phyloP scores from a whole-genome alignment of 2,888 invertebrate genomes.

The Drosophila atripex region DNA sequence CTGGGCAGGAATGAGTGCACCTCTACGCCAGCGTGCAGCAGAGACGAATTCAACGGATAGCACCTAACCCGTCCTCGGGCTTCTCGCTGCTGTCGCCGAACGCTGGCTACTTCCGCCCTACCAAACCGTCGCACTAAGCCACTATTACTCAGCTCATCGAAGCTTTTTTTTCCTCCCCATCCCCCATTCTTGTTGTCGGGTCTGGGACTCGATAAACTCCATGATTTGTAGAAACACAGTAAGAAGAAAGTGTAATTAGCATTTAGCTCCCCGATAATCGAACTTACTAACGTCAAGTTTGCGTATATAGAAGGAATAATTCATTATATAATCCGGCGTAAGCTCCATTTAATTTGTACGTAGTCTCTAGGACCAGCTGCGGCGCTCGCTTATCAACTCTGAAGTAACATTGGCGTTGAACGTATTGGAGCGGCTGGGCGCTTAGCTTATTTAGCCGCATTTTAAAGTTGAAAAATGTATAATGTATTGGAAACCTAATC shows the following conservation, averaged over 20 bases:
- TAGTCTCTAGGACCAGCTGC: slow-evolving; percentile 44
- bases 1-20: slow-evolving; percentile 74
- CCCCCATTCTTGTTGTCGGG: slow-evolving; percentile 15
- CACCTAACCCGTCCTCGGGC: slow-evolving; percentile 34
- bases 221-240: slow-evolving; percentile 36
- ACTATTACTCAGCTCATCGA: slow-evolving; percentile 33
- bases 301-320: slow-evolving; percentile 29
- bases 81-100: slow-evolving; percentile 64
- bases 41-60: slow-evolving; percentile 31
- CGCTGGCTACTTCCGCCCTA: slow-evolving; percentile 70
- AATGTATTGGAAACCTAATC: slow-evolving; percentile 69
- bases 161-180: slow-evolving; percentile 29
- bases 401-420: slow-evolving; percentile 12
- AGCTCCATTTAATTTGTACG: slow-evolving; percentile 35
- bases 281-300: slow-evolving; percentile 51
- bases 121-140: slow-evolving; percentile 33
- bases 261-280: slow-evolving; percentile 59
- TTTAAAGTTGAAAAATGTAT: slow-evolving; percentile 64
- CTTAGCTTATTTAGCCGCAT: slow-evolving; percentile 65
- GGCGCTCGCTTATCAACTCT: slow-evolving; percentile 16
- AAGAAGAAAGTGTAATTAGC: slow-evolving; percentile 62
- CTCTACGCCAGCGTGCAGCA: slow-evolving; percentile 59
- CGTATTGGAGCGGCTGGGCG: slow-evolving; percentile 28
- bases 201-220: slow-evolving; percentile 57
- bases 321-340: slow-evolving; percentile 22